Base-by-base conservation (phyloP, 2,797 vertebrate genomes). In the Lacerta bilineata region DNA sequence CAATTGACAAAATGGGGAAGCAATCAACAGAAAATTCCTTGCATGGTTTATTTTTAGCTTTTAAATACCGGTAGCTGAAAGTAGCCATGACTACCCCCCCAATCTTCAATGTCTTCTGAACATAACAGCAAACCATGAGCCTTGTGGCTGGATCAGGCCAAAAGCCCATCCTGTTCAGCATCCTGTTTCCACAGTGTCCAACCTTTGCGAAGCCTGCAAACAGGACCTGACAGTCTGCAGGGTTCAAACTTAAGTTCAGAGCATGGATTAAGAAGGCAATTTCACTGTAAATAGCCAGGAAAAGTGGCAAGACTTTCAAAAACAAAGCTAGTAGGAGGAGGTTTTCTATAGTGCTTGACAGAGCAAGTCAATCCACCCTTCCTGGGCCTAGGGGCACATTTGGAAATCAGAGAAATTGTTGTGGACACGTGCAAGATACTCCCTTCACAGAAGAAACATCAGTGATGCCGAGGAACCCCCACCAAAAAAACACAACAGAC, bases 1-100 rank as follows among this genome's bases (percentile, higher is more conserved):
- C 84, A 91, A 85, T 91, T 80, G 79, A 87, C 90, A 90, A 85
- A 81, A 72, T 36, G 79, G 66, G 88, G 79, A 77, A 89, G 83
- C 23, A 87, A 83, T n/a, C 33, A 83, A 78, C 33, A 25, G 84
- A 87, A 84, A 92, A 61, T 61, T 61, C 29, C 8, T 93, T 88
- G 85, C 88, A 93, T 50, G 66, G 79, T 13, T 92, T 91, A 77
- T 91, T 80, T 71, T 75, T 3, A 87, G 74, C 11, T 55, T 84
- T 76, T 0, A 0, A 88, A 82, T 68, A n/a, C n/a, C n/a, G n/a
- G n/a, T n/a, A 33, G 88, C 0, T 78, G 55, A 89, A 61, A 61
- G 78, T 90, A 79, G 74, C 92, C 64, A 83, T 46, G 1, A 46
- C 41, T 77, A 68, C 86, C 76, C 33, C 84, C 33, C 33, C 81